Percentiles rank a stretch among this genome's conserved stretches.
Evolutionary conservation across 2,888 invertebrate species (phyloP).

Genomic region (Hypomecis punctinalis): DNA sequence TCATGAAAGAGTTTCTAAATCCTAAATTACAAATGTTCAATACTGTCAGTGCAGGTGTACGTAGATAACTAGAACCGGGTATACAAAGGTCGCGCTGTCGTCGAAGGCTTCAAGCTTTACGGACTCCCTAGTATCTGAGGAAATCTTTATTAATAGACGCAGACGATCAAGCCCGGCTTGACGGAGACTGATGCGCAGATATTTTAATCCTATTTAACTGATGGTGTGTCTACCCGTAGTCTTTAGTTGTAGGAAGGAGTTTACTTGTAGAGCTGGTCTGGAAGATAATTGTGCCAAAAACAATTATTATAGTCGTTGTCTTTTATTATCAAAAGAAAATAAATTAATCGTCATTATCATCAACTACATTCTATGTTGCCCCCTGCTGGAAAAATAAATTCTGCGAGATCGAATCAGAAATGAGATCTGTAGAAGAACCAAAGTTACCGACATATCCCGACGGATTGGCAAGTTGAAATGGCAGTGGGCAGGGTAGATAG

Average conservation of each 20-base stretch:
- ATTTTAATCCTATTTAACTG: constrained; percentile 52
- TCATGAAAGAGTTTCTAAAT: too few species aligned
- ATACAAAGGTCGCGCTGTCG: constrained; percentile 17
- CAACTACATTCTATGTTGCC: too few species aligned
- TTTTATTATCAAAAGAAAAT: too few species aligned
- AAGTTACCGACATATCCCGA: too few species aligned
- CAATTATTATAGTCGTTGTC: too few species aligned
- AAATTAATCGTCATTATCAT: too few species aligned
- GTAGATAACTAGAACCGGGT: constrained; percentile 7
- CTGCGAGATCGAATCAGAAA: too few species aligned
- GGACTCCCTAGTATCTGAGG: constrained; percentile 58
- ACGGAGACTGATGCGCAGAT: constrained; percentile 61
- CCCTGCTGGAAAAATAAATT: too few species aligned
- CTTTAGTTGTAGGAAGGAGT: background rate
- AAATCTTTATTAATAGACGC: constrained; percentile 81
- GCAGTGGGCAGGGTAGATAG: too few species aligned
- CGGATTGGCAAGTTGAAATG: too few species aligned
- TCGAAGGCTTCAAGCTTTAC: constrained; percentile 47
- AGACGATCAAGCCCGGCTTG: constrained; percentile 49
- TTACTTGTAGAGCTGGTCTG: background rate
- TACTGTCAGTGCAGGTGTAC: background rate
- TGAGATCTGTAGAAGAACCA: too few species aligned
- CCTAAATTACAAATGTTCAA: background rate
- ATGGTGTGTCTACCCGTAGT: constrained; percentile 3
- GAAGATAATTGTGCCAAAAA: background rate